Conservation (phyloP, 2,113 vertebrate genomes). For the cattle (Bos taurus) region ARS-UCD2.0 NC_037334.1:2934501-2935000, state of each 20-base stretch:
- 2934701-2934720: not conserved
- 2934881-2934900: not conserved
- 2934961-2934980: not conserved
- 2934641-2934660: not conserved
- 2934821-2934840: not conserved
- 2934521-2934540: not conserved
- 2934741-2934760: not conserved
- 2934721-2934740: not conserved
- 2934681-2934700: not conserved
- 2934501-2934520: not conserved
- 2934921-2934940: not conserved
- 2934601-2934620: not conserved
- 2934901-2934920: not conserved
- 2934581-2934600: not conserved
- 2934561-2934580: not conserved
- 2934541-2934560: not conserved
- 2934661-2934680: not conserved
- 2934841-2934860: not conserved
- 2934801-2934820: not conserved
- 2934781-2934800: not conserved
- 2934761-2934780: not conserved
- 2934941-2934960: not conserved
- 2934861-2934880: not conserved
- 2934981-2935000: not conserved
- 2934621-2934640: not conserved